phyloP scores from a whole-genome alignment of 2,797 vertebrate species.

The Malurus splendens region DNA sequence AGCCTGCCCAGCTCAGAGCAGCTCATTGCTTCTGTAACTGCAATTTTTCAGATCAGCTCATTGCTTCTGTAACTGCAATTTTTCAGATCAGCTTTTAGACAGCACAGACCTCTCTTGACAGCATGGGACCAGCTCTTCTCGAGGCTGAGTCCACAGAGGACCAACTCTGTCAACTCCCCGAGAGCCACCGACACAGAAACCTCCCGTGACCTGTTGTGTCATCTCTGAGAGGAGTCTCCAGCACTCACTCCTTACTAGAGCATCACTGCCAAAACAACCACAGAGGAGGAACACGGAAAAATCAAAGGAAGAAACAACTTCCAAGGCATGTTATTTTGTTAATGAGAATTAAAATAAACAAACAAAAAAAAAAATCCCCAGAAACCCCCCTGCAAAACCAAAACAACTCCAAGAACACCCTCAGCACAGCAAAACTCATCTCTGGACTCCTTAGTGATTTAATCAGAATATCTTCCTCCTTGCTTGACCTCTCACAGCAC shows the following conservation, averaged over 20 bases:
- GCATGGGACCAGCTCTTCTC: not conserved
- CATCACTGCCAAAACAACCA: not conserved
- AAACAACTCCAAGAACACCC: not conserved
- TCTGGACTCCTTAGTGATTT: not conserved
- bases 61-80: not conserved
- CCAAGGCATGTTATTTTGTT: not conserved
- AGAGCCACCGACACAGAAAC: not conserved
- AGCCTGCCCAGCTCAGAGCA: not conserved
- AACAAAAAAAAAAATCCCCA: rapidly evolving
- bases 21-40: not conserved
- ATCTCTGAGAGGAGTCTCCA: not conserved
- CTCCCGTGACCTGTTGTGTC: rapidly evolving
- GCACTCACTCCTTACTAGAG: not conserved
- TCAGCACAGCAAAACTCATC: not conserved
- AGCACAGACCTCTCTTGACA: not conserved
- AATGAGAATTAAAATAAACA: not conserved
- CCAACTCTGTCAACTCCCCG: not conserved
- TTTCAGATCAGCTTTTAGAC: not conserved
- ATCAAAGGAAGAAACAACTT: not conserved
- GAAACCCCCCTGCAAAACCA: not conserved
- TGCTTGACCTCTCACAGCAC: conserved; percentile 9
- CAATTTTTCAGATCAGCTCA: not conserved
- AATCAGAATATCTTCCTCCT: not conserved
- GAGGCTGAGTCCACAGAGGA: not conserved
- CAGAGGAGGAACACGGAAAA: not conserved